Evolutionary conservation across 2,113 vertebrate genomes (phyloP).

Genomic region (Eubucco bourcierii): DNA sequence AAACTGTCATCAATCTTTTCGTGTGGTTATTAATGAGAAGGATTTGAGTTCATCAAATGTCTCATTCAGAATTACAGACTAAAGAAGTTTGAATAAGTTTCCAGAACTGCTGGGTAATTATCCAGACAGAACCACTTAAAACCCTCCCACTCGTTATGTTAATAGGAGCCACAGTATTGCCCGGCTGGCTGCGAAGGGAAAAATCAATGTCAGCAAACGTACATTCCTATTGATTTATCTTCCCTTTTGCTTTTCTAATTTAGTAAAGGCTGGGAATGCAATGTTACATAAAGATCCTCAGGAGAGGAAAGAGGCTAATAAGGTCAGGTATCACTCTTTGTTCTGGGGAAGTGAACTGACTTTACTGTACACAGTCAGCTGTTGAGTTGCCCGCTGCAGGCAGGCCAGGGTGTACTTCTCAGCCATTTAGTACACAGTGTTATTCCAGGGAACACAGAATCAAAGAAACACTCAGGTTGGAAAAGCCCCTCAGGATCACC

Average conservation of each 20-base stretch:
- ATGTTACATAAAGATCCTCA: slow-evolving; percentile 62
- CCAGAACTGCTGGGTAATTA: slow-evolving; percentile 28
- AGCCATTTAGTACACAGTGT: rapidly evolving
- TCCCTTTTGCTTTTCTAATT: slow-evolving; percentile 65
- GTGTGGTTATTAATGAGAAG: not conserved
- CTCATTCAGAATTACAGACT: slow-evolving; percentile 2
- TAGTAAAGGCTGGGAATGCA: slow-evolving; percentile 60
- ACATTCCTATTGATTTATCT: slow-evolving; percentile 67
- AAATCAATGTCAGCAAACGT: slow-evolving; percentile 62
- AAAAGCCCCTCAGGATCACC: too few relatives aligned
- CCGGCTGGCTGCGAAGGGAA: slow-evolving; percentile 43
- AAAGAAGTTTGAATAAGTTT: slow-evolving; percentile 30
- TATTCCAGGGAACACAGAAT: not conserved
- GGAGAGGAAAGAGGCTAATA: slow-evolving; percentile 16
- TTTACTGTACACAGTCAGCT: not conserved
- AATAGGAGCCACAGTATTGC: slow-evolving; percentile 55
- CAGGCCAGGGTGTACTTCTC: rapidly evolving
- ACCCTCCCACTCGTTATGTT: slow-evolving; percentile 31
- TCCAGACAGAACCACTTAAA: slow-evolving; percentile 27
- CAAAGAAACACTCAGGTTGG: too few relatives aligned
- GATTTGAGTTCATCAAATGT: slow-evolving; percentile 6
- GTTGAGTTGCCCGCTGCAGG: not conserved
- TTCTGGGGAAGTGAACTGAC: slow-evolving; percentile 6
- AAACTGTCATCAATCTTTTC: not conserved
- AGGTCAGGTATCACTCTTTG: slow-evolving; percentile 19